Evolutionary conservation across 37 sponge, comb jelly and placozoan genomes (phyloP).

Genomic region (Crambe crambe): DNA sequence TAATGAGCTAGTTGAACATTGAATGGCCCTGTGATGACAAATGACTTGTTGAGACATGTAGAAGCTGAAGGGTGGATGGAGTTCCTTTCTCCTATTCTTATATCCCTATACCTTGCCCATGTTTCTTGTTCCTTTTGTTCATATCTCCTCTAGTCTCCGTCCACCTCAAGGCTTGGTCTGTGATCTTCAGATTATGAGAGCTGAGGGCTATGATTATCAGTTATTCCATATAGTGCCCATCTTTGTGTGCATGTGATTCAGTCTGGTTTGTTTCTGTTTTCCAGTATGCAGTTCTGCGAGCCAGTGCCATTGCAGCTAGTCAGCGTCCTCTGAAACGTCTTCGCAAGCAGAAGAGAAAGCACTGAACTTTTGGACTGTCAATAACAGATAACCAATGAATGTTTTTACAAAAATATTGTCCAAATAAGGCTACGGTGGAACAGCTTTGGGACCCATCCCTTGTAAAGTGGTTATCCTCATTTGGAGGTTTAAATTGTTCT

Average conservation of each 20-base stretch:
- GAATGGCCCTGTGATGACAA: conserved; percentile 45
- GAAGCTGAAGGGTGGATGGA: conserved; percentile 16
- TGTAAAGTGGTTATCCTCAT: too few species aligned
- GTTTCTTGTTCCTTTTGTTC: background rate
- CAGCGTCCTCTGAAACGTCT: conserved; percentile 52
- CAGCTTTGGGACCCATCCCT: too few species aligned
- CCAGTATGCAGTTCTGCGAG: conserved; percentile 68
- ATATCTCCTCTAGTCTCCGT: conserved; percentile 4
- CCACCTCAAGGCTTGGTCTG: conserved; percentile 23
- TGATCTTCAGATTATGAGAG: conserved; percentile 79
- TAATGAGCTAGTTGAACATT: background rate
- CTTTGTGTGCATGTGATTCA: background rate
- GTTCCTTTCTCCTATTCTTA: conserved; percentile 7
- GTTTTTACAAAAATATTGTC: too few species aligned
- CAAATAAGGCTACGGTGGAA: too few species aligned
- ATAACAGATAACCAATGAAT: too few species aligned
- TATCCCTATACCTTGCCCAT: background rate
- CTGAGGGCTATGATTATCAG: conserved; percentile 43
- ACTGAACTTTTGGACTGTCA: too few species aligned
- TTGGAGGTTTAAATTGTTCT: too few species aligned
- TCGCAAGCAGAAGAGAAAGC: conserved; percentile 11
- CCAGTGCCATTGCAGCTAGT: conserved; percentile 70
- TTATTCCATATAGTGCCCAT: background rate
- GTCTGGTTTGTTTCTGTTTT: background rate
- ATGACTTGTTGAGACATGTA: conserved; percentile 5